Base-by-base conservation (phyloP, 2,888 invertebrate species). In the Tetanocera ferruginea region DNA sequence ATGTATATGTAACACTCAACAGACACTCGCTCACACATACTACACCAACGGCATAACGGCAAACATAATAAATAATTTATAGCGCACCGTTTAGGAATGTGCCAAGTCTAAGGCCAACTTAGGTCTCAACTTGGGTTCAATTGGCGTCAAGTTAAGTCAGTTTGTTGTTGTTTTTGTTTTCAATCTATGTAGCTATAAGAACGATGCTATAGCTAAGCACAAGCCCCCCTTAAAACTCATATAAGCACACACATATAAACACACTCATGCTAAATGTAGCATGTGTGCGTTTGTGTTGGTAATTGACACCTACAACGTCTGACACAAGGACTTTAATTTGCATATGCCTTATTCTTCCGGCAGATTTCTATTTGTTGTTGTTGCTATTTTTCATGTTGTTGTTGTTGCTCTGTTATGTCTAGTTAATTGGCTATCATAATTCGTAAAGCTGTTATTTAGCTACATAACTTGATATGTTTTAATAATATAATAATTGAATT, bases 51-150 rank as follows among this genome's bases (percentile, higher is more conserved):
- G 3, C 17, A 25, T 64, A 17, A 25, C 19, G 25, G 51, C 43
- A 69, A 23, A 69, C 69, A 69, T 69, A 69, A 57, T 60, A 28
- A 69, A 69, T 69, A 51, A 69, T 69, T 69, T 28, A 60, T 85
- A 19, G 4, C 43, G 17, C 17, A 34, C 19, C 19, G 34, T 73
- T 34, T 76, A 62, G 14, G 34, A 11, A 9, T 64, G 34, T n/a
- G 25, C 5, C 66, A 37, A 31, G 28, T 55, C 51, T 28, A 34
- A 64, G 55, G 81, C 74, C 73, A 81, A 83, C 82, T 83, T 66
- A 79, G 75, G 81, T 78, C 25, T 72, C 69, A 28, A 64, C 64
- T 51, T 51, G 31, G 69, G 19, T 43, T 14, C 49, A 69, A 28
- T 69, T 28, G 69, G 51, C 49, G 51, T 69, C 69, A 69, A 69